A percentile compares a stretch with the other conserved stretches of the same genome.
Evolutionary conservation across 2,113 vertebrate species (phyloP).

Genomic region (Nyctibius bracteatus): DNA sequence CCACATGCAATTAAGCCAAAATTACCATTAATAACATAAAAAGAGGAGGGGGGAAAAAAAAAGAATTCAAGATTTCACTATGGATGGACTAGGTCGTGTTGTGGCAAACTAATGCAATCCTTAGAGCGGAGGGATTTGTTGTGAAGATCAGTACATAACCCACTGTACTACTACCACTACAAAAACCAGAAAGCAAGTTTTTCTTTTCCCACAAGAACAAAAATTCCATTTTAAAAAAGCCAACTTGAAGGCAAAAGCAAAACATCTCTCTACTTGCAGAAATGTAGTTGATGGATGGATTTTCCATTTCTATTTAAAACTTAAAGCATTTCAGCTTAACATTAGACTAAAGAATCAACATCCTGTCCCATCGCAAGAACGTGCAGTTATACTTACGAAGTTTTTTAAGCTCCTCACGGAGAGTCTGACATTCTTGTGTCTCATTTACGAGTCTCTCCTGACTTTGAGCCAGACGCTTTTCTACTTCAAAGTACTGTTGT

Average conservation of each 20-base stretch:
- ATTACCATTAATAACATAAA: neutral
- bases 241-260: neutral
- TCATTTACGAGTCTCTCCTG: slow-evolving; percentile 86
- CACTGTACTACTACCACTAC: too few relatives aligned
- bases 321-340: neutral
- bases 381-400: slow-evolving; percentile 76
- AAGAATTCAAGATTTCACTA: neutral
- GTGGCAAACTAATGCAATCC: neutral
- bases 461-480: slow-evolving; percentile 86
- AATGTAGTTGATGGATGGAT: neutral
- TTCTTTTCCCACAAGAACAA: neutral
- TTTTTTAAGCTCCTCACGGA: slow-evolving; percentile 80
- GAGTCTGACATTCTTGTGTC: slow-evolving; percentile 82
- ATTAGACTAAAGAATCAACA: neutral
- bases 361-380: too few relatives aligned
- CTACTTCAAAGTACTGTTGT: slow-evolving; percentile 94
- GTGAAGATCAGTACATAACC: neutral
- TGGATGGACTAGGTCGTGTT: too few relatives aligned
- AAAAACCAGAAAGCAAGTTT: neutral
- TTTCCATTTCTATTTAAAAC: neutral
- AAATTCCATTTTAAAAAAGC: neutral
- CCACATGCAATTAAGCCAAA: neutral
- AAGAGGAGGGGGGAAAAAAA: too few relatives aligned
- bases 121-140: neutral
- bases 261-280: neutral